phyloP scores from a whole-genome alignment of 1,140 invertebrate species.

The Episyrphus balteatus region DNA sequence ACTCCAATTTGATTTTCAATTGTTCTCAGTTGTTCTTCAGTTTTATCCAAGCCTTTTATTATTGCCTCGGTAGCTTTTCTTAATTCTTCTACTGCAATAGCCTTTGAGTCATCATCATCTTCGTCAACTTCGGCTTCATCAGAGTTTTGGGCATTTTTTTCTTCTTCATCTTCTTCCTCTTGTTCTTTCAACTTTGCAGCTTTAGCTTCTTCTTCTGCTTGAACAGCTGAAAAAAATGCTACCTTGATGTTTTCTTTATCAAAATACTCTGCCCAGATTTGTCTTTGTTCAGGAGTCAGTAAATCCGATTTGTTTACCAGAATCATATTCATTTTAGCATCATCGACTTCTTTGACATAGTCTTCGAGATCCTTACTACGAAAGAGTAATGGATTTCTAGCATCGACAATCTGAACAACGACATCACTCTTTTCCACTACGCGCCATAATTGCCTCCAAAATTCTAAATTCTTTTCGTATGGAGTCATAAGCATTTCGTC shows the following conservation, averaged over 20 bases:
- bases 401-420: constrained; percentile 92
- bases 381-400: constrained; percentile 91
- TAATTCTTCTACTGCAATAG: constrained; percentile 22
- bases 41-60: constrained; percentile 39
- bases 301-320: constrained; percentile 97
- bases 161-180: constrained; percentile 37
- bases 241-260: constrained; percentile 50
- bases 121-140: constrained; percentile 15
- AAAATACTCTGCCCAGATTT: constrained; percentile 85
- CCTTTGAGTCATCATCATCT: constrained; percentile 10
- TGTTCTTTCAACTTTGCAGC: constrained; percentile 19
- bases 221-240: constrained; percentile 75
- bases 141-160: constrained; percentile 23
- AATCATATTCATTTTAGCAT: constrained; percentile 69
- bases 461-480: constrained; percentile 96
- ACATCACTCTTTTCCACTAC: constrained; percentile 95
- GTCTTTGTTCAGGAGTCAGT: constrained; percentile 67
- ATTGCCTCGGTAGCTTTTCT: constrained; percentile 38
- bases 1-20: constrained; percentile 32
- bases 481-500: constrained; percentile 81
- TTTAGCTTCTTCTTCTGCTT: constrained; percentile 44
- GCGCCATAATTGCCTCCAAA: constrained; percentile 97
- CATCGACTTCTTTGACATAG: constrained; percentile 80
- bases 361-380: constrained; percentile 86
- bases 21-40: constrained; percentile 40